Evolutionary conservation across 2,113 vertebrate species (phyloP).

Genomic region (Polypterus senegalus): DNA sequence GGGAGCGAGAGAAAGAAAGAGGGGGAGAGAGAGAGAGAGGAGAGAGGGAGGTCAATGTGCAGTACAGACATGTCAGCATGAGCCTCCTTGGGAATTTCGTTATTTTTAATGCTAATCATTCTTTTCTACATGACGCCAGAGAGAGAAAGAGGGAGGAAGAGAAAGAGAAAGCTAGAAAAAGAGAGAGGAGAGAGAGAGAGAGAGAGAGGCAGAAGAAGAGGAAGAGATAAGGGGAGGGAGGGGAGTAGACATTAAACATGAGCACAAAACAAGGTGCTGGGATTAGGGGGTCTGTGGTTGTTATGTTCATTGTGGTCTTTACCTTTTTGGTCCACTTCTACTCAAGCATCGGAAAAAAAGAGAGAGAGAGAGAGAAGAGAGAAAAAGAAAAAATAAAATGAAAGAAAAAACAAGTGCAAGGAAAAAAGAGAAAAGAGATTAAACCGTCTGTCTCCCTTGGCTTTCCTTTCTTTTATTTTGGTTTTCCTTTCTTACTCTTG

Average conservation of each 20-base stretch:
- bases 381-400: constrained; percentile 67
- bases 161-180: constrained; percentile 15
- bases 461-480: no score
- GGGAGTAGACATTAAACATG: constrained; percentile 74
- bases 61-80: no score
- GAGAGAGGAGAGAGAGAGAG: constrained; percentile 24
- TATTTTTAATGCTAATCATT: not conserved
- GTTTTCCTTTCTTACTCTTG: no score
- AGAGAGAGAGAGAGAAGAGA: constrained; percentile 75
- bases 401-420: constrained; percentile 65
- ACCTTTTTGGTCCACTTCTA: constrained; percentile 98
- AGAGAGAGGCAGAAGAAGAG: constrained; percentile 22
- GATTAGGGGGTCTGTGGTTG: constrained; percentile 67
- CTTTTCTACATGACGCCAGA: constrained; percentile 11
- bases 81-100: no score
- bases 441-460: constrained; percentile 31
- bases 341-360: constrained; percentile 94
- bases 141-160: constrained; percentile 20
- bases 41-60: constrained; percentile 14
- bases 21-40: constrained; percentile 20
- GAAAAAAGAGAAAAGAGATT: constrained; percentile 91
- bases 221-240: constrained; percentile 24
- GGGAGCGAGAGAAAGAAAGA: constrained; percentile 27
- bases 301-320: constrained; percentile 83
- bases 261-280: constrained; percentile 79